Percentiles rank a stretch among this genome's conserved stretches.
Evolutionary conservation across 2,113 vertebrate species (phyloP).

Genomic region (Zootoca vivipara): DNA sequence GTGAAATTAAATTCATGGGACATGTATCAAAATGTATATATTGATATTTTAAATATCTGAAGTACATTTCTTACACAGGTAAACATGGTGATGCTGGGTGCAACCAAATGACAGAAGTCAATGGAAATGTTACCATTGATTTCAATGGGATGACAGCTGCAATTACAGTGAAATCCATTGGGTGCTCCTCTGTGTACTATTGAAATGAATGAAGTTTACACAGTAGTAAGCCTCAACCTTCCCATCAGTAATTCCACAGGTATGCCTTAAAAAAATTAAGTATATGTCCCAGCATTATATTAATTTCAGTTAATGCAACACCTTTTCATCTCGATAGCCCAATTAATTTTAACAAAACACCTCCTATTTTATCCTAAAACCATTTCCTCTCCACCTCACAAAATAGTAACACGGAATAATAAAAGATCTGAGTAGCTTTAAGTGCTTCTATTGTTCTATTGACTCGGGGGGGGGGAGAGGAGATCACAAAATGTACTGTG

Average conservation of each 20-base stretch:
- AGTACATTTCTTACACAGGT: not conserved
- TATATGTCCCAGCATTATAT: not conserved
- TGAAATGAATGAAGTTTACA: not conserved
- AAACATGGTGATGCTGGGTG: not conserved
- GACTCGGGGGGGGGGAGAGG: not conserved
- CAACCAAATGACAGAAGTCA: not conserved
- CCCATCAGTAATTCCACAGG: not conserved
- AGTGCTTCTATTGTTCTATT: not conserved
- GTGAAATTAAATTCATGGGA: not conserved
- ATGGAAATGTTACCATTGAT: not conserved
- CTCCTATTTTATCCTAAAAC: not conserved
- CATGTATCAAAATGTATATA: not conserved
- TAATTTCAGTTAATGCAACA: not conserved
- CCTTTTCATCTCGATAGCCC: not conserved
- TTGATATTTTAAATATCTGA: not conserved
- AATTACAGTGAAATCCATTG: not conserved
- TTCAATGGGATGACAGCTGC: not conserved
- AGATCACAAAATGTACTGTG: not conserved
- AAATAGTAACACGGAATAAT: not conserved
- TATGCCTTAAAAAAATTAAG: not conserved
- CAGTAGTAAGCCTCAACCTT: not conserved
- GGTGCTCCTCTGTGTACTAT: not conserved
- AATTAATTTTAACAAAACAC: not conserved
- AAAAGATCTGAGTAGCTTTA: not conserved
- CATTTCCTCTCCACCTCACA: not conserved